Percentiles rank a stretch among this genome's conserved stretches.
These are phyloP conservation scores for Pristionchus japonicus DNA, from an alignment of 2,888 invertebrate species.

Conservation along the genomic window DNA sequence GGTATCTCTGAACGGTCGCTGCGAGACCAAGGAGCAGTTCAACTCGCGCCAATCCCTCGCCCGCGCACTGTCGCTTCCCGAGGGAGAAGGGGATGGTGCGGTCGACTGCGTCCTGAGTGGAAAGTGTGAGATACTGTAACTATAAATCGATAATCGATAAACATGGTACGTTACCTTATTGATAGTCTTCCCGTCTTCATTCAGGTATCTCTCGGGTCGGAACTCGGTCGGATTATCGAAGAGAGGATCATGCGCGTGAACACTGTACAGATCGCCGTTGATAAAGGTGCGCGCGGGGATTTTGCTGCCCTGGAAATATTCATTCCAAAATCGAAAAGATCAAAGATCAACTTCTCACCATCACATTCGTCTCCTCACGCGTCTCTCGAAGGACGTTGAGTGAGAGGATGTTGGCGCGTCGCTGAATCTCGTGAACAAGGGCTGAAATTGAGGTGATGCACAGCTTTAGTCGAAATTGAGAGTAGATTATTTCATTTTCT, in stretches of 20 bases:
- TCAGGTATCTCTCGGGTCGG: constrained; percentile 21
- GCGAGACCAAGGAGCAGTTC: constrained; percentile 10
- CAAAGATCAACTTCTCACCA: not conserved
- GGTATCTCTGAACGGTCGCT: constrained; percentile 19
- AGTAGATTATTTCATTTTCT: no score
- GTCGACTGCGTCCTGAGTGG: not conserved
- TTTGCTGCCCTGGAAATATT: not conserved
- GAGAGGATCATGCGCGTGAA: not conserved
- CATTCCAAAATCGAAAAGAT: no score
- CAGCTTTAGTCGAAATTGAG: no score
- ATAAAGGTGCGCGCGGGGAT: not conserved
- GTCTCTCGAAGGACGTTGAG: constrained; percentile 22
- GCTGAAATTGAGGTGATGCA: not conserved
- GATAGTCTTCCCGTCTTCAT: constrained; percentile 8
- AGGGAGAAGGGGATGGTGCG: constrained; percentile 5
- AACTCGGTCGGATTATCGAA: not conserved
- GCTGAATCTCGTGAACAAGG: not conserved
- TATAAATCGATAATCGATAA: not conserved
- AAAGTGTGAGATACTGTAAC: not conserved
- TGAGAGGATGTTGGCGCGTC: constrained; percentile 17
- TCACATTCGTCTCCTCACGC: constrained; percentile 33
- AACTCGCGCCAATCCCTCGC: constrained; percentile 9
- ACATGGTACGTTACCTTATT: not conserved
- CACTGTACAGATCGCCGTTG: constrained; percentile 10
- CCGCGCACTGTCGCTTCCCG: constrained; percentile 13